Base-by-base conservation (phyloP, 23 tunicate species). In the Ciona savignyi region DNA sequence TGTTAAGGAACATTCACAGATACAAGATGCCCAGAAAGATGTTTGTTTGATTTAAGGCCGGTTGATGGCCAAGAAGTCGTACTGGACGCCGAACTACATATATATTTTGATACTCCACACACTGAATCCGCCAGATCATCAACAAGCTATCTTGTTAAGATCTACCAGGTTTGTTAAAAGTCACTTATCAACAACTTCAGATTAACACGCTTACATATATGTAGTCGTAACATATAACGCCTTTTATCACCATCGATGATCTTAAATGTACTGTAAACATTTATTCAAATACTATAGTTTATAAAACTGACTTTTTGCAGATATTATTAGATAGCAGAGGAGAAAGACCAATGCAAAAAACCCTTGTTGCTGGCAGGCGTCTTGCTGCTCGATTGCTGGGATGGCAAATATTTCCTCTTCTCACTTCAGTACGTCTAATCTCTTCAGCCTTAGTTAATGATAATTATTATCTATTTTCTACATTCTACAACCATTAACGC, bases 351-450 rank as follows among this genome's bases (percentile, higher is more conserved):
- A 27, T 25, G n/a, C 63, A 56, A 1, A 71, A 63, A 80, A 34
- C 64, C 33, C 67, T 86, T 9, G 67, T 86, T 2, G 85, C 93
- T 3, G 93, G 84, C 1, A 79, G 86, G 62, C 95, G 84, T 32
- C 77, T 87, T 3, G 76, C 79, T 21, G 25, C 67, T 3, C 78
- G 70, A 6, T 62, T 48, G 21, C 32, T 70, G 49, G 95, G 95
- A 19, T 87, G 95, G 95, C 86, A 81, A 22, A 81, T 81, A 24
- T 81, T 87, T 65, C 82, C 95, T 2, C 72, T 87, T 6, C 66
- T 81, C 31, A 69, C 78, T 1, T 68, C 95, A 65, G 93, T 79
- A 63, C 74, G 90, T 35, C 15, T 11, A 11, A 49, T 49, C 61
- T 49, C 15, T 49, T 11, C 15, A 49, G 20, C 20, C 15, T 25